Conservation (phyloP, 2,888 invertebrate genomes). For the Epirrita christyi region DNA sequence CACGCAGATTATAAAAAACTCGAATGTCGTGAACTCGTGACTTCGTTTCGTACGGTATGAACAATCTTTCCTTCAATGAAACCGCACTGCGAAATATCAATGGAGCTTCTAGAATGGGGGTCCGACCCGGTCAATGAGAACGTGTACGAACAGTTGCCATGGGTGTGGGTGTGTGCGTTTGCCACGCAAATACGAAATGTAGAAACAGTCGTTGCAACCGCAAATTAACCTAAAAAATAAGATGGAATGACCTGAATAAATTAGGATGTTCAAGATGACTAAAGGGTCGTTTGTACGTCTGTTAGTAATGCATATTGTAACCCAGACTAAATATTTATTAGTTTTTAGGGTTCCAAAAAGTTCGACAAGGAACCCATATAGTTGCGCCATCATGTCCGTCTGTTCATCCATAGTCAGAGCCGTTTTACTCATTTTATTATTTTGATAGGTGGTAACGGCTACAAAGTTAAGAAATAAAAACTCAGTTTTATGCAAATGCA, state of each 20-base stretch:
- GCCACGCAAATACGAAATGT: constrained; percentile 36
- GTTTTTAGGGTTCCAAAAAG: too few species aligned
- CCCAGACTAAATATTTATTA: too few species aligned
- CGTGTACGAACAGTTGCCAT: constrained; percentile 57
- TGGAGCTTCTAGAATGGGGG: constrained; percentile 75
- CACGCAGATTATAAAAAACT: constrained; percentile 31
- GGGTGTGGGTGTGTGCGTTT: constrained; percentile 45
- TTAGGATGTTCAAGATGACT: constrained; percentile 29
- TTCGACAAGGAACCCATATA: too few species aligned
- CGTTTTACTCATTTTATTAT: too few species aligned
- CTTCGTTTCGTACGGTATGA: constrained; percentile 29
- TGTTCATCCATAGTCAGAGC: too few species aligned
- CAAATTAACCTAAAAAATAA: constrained; percentile 19
- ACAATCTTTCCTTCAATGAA: constrained; percentile 70
- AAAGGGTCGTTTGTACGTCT: background rate
- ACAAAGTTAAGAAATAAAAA: too few species aligned
- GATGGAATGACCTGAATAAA: constrained; percentile 32
- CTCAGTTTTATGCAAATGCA: too few species aligned
- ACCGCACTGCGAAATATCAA: constrained; percentile 77
- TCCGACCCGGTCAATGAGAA: constrained; percentile 69
- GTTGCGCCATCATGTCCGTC: too few species aligned
- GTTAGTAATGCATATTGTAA: too few species aligned
- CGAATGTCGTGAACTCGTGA: constrained; percentile 27
- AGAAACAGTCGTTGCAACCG: constrained; percentile 40
- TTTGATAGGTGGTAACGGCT: too few species aligned